phyloP scores from a whole-genome alignment of 2,113 vertebrate genomes.

The Coturnix japonica region DNA sequence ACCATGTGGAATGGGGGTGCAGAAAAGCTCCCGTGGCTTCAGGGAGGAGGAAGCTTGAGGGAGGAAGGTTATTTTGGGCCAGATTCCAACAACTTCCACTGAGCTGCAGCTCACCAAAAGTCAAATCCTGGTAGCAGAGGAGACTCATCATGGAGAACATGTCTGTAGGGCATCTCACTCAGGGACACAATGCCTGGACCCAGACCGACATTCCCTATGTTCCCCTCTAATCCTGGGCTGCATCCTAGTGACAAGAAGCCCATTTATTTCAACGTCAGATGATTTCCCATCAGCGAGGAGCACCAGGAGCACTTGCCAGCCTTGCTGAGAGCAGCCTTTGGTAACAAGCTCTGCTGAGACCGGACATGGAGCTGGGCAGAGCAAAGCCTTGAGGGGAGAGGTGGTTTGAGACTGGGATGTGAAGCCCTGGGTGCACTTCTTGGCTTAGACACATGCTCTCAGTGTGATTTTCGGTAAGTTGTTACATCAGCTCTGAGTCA shows the following conservation, averaged over 20 bases:
- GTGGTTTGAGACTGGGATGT: background rate
- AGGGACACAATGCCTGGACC: constrained; percentile 51
- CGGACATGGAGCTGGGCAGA: background rate
- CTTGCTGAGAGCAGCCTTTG: background rate
- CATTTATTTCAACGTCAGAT: background rate
- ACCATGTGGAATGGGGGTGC: background rate
- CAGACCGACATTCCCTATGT: background rate
- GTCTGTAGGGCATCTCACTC: background rate
- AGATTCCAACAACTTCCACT: background rate
- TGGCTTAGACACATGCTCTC: background rate
- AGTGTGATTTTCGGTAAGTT: background rate
- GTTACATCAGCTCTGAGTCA: background rate
- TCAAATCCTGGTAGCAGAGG: background rate
- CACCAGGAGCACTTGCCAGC: constrained; percentile 30
- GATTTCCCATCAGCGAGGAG: background rate
- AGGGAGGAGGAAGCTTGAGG: constrained; percentile 2
- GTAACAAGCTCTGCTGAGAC: background rate
- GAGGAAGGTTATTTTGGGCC: constrained; percentile 41
- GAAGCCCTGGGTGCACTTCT: background rate
- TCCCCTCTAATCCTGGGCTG: constrained; percentile 21
- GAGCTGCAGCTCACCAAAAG: background rate
- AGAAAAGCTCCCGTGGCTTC: constrained; percentile 33
- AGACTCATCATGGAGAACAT: background rate
- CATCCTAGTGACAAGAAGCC: background rate
- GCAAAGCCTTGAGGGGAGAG: accelerated